A percentile compares a stretch with the other conserved stretches of the same genome.
phyloP scores from a whole-genome alignment of 2,113 vertebrate genomes.

The Typhlomys cinereus region DNA sequence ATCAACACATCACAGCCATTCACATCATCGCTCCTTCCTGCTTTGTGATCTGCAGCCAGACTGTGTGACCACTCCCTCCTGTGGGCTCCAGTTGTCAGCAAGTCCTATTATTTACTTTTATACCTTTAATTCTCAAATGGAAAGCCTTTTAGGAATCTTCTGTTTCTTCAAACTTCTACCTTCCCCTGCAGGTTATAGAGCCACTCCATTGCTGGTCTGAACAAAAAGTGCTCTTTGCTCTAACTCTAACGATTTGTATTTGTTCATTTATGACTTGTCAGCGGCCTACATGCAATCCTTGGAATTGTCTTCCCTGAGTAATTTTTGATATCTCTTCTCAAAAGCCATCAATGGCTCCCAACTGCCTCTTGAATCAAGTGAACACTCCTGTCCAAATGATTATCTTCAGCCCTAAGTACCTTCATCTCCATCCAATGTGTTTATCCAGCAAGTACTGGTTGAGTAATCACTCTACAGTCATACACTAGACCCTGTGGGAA shows the following conservation, averaged over 20 bases:
- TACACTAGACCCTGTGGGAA: not conserved
- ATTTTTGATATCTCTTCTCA: conserved; percentile 51
- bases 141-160: not conserved
- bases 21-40: not conserved
- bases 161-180: not conserved
- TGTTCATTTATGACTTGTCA: conserved; percentile 40
- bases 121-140: not conserved
- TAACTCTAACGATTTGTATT: conserved; percentile 7
- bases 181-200: not conserved
- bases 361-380: conserved; percentile 69
- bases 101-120: not conserved
- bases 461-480: conserved; percentile 46
- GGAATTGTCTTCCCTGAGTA: conserved; percentile 44
- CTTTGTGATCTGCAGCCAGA: not conserved
- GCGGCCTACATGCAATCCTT: conserved; percentile 1
- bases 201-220: not conserved
- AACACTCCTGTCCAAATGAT: conserved; percentile 55
- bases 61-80: not conserved
- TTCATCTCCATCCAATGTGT: conserved; percentile 26
- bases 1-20: not conserved
- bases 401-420: conserved; percentile 51
- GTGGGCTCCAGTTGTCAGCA: not conserved
- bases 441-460: conserved; percentile 52
- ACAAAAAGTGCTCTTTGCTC: not conserved
- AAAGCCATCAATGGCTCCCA: conserved; percentile 55